Conservation (phyloP, 1,140 invertebrate genomes). For the Hypsibius dujardini region DNA sequence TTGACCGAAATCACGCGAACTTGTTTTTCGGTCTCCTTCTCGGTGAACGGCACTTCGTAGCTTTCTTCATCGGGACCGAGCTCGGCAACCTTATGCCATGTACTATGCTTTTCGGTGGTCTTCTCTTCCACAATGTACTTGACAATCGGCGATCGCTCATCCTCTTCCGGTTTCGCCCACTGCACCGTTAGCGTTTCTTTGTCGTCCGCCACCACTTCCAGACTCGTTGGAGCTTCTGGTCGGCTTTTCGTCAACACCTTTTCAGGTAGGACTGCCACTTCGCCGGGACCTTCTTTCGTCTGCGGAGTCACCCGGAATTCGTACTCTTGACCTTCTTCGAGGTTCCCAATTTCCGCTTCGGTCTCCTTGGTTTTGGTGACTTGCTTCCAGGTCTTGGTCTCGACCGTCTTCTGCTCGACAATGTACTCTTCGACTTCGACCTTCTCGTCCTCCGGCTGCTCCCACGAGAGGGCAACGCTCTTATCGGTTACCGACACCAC, state of each 20-base stretch:
- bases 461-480: not conserved
- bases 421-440: not conserved
- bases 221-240: constrained; percentile 10
- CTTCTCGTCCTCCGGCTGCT: constrained; percentile 3
- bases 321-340: constrained; percentile 92
- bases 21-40: not conserved
- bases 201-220: not conserved
- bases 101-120: not conserved
- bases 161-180: not conserved
- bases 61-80: not conserved
- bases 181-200: not conserved
- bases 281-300: not conserved
- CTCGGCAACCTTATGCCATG: not conserved
- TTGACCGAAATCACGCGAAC: constrained; percentile 37
- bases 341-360: constrained; percentile 20
- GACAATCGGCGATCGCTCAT: not conserved
- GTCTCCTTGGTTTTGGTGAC: not conserved
- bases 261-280: not conserved
- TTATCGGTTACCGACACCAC: not conserved
- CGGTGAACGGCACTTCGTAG: constrained; percentile 3
- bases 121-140: not conserved
- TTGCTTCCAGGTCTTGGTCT: not conserved
- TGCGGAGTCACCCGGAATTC: constrained; percentile 55
- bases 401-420: not conserved
- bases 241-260: constrained; percentile 21